Evolutionary conservation across 2,888 invertebrate genomes (phyloP).

Genomic region (Ichneumoninae sp.): DNA sequence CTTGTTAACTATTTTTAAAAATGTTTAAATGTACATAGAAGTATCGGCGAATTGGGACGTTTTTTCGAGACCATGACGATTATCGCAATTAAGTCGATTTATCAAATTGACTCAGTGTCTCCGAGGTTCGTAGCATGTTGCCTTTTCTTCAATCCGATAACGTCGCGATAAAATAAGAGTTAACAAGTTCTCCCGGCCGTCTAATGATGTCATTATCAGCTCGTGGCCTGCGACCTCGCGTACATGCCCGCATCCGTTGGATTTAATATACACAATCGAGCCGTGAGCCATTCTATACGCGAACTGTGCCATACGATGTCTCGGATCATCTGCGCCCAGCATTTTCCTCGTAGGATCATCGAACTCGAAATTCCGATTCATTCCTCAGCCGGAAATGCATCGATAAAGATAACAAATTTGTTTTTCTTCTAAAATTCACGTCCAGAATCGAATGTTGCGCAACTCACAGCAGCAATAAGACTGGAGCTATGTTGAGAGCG

Average conservation of each 20-base stretch:
- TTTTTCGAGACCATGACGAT: conserved; percentile 15
- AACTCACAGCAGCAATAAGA: background rate
- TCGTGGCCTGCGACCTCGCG: conserved; percentile 70
- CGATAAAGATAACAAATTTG: background rate
- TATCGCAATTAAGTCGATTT: conserved; percentile 25
- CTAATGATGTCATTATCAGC: conserved; percentile 73
- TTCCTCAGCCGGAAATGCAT: background rate
- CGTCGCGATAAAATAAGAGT: conserved; percentile 37
- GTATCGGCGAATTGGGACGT: conserved; percentile 15
- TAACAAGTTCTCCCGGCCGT: conserved; percentile 56
- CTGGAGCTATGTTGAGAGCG: conserved; percentile 8
- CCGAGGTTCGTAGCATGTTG: background rate
- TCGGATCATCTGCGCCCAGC: background rate
- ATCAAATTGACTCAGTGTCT: conserved; percentile 19
- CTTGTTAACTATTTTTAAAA: background rate
- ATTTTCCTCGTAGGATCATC: background rate
- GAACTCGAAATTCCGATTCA: background rate
- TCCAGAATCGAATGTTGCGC: background rate
- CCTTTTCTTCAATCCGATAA: conserved; percentile 27
- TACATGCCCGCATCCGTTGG: conserved; percentile 70
- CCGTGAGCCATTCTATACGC: background rate
- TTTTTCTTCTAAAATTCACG: background rate
- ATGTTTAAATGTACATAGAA: background rate
- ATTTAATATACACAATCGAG: conserved; percentile 49
- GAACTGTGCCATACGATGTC: background rate